A percentile compares a stretch with the other conserved stretches of the same genome.
Evolutionary conservation across 2,888 invertebrate species (phyloP).

Genomic region (Leucania comma): DNA sequence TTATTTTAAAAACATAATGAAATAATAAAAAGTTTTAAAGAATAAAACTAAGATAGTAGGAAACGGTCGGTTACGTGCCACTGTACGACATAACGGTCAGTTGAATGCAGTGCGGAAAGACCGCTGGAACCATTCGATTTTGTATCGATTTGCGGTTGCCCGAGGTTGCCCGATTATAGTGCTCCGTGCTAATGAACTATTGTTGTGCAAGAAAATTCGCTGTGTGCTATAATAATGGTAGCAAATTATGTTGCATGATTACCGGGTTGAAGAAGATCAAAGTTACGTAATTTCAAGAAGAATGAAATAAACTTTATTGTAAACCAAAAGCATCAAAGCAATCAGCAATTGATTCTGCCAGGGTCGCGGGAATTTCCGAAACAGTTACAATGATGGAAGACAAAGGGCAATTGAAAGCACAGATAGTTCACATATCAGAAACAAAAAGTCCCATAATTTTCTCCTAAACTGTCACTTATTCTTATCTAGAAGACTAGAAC

Average conservation of each 20-base stretch:
- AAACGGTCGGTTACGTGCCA: constrained; percentile 26
- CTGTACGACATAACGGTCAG: constrained; percentile 55
- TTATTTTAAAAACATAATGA: too few relatives aligned
- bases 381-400: too few relatives aligned
- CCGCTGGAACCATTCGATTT: constrained; percentile 53
- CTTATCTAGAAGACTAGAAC: constrained; percentile 16
- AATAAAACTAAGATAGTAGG: constrained; percentile 3
- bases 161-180: constrained; percentile 49
- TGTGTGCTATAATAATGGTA: constrained; percentile 6
- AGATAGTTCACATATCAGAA: neutral
- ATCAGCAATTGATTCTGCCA: too few relatives aligned
- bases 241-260: neutral
- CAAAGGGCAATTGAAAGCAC: too few relatives aligned
- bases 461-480: neutral
- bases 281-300: neutral
- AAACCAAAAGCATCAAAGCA: too few relatives aligned
- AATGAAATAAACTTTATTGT: neutral
- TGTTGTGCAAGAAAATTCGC: constrained; percentile 38
- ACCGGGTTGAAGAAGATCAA: neutral
- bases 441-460: neutral
- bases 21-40: too few relatives aligned
- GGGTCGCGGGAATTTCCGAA: too few relatives aligned
- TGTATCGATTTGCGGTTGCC: constrained; percentile 63
- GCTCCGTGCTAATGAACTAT: constrained; percentile 55
- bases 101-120: constrained; percentile 58